phyloP scores from a whole-genome alignment of 2,888 invertebrate genomes.

The Myopa tessellatipennis region DNA sequence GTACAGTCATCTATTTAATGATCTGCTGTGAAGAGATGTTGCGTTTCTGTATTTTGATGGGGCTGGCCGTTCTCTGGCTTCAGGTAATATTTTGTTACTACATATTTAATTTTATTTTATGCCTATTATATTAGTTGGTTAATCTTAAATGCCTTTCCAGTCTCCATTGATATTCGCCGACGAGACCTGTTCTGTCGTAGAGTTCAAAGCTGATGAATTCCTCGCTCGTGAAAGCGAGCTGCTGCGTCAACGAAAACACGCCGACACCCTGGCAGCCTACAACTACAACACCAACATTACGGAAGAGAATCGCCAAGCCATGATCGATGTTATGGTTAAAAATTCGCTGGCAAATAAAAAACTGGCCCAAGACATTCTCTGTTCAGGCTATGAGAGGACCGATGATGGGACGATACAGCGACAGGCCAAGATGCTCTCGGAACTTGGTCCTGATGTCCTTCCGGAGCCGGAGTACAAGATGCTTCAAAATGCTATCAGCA shows the following conservation, averaged over 20 bases:
- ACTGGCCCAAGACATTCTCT: constrained; percentile 56
- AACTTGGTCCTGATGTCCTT: constrained; percentile 78
- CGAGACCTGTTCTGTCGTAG: constrained; percentile 42
- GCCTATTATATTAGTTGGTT: too few species aligned
- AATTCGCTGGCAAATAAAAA: constrained; percentile 62
- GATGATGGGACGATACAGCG: constrained; percentile 76
- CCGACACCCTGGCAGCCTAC: constrained; percentile 72
- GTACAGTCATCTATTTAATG: background rate
- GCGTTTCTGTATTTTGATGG: background rate
- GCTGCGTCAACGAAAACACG: constrained; percentile 71
- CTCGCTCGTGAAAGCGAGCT: constrained; percentile 73
- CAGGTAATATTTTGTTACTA: background rate
- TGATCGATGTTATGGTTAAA: constrained; percentile 59
- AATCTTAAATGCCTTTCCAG: background rate
- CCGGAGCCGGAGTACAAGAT: constrained; percentile 74
- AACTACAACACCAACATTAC: constrained; percentile 81
- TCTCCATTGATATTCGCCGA: background rate
- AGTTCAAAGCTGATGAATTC: constrained; percentile 71
- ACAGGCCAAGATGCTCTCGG: constrained; percentile 79
- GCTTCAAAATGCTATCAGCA: constrained; percentile 74
- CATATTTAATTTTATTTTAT: background rate
- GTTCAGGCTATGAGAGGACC: constrained; percentile 77
- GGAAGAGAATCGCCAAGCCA: constrained; percentile 73
- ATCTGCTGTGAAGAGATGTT: background rate
- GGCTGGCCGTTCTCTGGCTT: background rate